Evolutionary conservation across 1,140 invertebrate species (phyloP).

Genomic region (Orchesella cincta): DNA sequence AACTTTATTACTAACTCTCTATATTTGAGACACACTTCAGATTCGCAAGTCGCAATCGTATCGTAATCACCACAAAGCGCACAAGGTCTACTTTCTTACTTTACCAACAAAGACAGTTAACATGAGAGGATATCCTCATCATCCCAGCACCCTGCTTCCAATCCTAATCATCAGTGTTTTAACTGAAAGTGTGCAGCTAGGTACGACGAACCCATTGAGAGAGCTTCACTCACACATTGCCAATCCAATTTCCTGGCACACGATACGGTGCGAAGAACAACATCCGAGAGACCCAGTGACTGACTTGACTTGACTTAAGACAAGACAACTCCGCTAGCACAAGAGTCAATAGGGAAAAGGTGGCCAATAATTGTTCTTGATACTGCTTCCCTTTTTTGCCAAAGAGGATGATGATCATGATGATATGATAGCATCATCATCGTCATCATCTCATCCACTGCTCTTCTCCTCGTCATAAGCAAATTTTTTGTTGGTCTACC

Average conservation of each 20-base stretch:
- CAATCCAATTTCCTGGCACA: background rate
- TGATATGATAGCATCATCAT: slow-evolving; percentile 11
- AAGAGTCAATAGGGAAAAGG: background rate
- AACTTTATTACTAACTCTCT: too few relatives aligned
- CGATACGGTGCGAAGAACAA: background rate
- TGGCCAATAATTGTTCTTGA: slow-evolving; percentile 4
- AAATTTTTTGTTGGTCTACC: too few relatives aligned
- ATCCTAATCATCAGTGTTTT: background rate
- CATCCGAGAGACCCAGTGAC: slow-evolving; percentile 4
- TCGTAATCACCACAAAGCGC: too few relatives aligned
- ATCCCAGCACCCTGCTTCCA: background rate
- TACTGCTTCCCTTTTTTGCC: too few relatives aligned
- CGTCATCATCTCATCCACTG: background rate
- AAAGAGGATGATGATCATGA: background rate
- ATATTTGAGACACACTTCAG: too few relatives aligned
- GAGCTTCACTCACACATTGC: too few relatives aligned
- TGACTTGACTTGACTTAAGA: background rate
- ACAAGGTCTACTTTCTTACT: too few relatives aligned
- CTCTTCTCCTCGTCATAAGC: too few relatives aligned
- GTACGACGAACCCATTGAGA: background rate
- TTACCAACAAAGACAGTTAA: too few relatives aligned
- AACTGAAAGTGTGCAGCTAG: background rate
- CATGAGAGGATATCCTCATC: too few relatives aligned
- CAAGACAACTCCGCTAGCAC: background rate
- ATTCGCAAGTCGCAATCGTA: too few relatives aligned